These are phyloP conservation scores for Salarias fasciatus DNA, from an alignment of 2,797 vertebrate species.

Conservation along the genomic window DNA sequence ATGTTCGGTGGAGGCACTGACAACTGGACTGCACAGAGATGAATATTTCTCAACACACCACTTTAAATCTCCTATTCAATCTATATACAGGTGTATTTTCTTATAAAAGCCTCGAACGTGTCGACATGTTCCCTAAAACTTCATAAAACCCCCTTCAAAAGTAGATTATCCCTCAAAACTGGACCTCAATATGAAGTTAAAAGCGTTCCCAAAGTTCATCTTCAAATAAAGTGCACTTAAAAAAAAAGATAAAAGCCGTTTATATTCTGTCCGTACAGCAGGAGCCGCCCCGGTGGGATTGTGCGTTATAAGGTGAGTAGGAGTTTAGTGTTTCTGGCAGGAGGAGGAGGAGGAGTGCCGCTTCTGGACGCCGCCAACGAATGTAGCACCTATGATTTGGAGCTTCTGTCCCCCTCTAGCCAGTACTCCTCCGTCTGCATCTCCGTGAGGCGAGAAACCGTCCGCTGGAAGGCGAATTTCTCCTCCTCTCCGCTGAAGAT, in stretches of 20 bases:
- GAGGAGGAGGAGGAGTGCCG: slow-evolving; percentile 11
- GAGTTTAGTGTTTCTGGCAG: slow-evolving; percentile 33
- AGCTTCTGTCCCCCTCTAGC: slow-evolving; percentile 90
- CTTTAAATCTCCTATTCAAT: neutral
- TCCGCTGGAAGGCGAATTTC: slow-evolving; percentile 94
- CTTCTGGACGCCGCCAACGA: slow-evolving; percentile 6
- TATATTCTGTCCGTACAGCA: slow-evolving; percentile 57
- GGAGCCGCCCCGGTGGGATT: slow-evolving; percentile 6
- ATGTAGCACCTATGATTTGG: slow-evolving; percentile 48
- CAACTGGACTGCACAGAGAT: neutral
- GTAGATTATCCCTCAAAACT: slow-evolving; percentile 21
- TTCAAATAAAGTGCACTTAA: slow-evolving; percentile 74
- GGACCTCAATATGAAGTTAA: slow-evolving; percentile 29
- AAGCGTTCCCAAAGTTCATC: slow-evolving; percentile 19
- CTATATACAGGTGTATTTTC: neutral
- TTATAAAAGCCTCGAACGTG: no score
- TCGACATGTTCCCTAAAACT: no score
- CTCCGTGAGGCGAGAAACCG: slow-evolving; percentile 94
- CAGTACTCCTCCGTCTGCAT: slow-evolving; percentile 98
- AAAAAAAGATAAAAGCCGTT: slow-evolving; percentile 63
- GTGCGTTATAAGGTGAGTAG: slow-evolving; percentile 11
- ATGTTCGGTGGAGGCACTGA: slow-evolving; percentile 19
- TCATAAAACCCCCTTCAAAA: neutral
- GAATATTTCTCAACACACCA: no score
- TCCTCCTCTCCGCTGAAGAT: slow-evolving; percentile 98